Percentiles rank a stretch among this genome's conserved stretches.
These are phyloP conservation scores for Alosa sapidissima DNA, from an alignment of 2,797 vertebrate genomes.

Conservation along the genomic window DNA sequence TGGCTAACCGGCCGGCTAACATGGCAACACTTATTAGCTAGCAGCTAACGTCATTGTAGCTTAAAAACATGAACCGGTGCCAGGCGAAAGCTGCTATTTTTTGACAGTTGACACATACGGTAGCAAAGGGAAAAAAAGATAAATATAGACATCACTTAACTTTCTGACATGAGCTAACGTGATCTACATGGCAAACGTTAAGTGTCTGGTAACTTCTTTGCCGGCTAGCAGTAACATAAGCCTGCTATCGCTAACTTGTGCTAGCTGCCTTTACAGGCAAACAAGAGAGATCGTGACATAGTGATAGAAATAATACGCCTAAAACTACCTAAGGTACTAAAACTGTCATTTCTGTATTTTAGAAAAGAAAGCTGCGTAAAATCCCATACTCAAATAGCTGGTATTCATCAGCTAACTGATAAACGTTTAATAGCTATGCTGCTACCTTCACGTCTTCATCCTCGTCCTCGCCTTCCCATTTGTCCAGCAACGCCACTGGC, in stretches of 20 bases:
- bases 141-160: not conserved
- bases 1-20: slow-evolving; percentile 8
- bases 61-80: not conserved
- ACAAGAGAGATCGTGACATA: not conserved
- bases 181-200: not conserved
- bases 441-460: slow-evolving; percentile 90
- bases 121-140: not conserved
- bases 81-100: not conserved
- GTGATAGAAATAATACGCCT: not conserved
- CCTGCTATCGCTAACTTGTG: slow-evolving; percentile 9
- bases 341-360: not conserved
- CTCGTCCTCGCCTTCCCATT: slow-evolving; percentile 88
- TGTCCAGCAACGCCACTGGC: slow-evolving; percentile 77
- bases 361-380: not conserved
- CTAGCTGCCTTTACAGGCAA: not conserved
- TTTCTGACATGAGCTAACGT: not conserved
- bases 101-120: not conserved
- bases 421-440: not conserved
- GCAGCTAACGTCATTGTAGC: not conserved
- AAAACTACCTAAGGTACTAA: not conserved
- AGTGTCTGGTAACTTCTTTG: not conserved
- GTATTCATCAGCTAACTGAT: slow-evolving; percentile 43
- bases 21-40: not conserved
- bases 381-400: not conserved
- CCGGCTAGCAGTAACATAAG: not conserved